These are phyloP conservation scores for Euschistus heros DNA, from an alignment of 1,140 invertebrate species.

Conservation along the genomic window DNA sequence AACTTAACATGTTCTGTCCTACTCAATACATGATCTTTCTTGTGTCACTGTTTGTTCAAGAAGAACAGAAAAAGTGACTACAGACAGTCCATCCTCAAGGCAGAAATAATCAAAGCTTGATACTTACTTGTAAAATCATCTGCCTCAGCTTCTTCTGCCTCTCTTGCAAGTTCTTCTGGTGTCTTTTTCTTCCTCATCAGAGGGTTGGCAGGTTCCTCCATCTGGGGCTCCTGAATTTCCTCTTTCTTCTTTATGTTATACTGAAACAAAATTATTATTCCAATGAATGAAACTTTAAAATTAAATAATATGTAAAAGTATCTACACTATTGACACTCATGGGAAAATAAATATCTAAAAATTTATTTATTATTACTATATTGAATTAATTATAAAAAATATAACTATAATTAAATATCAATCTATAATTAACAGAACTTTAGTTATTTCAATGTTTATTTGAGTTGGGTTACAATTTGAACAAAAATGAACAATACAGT, in stretches of 20 bases:
- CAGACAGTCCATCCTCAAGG: constrained; percentile 1
- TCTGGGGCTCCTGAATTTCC: constrained; percentile 65
- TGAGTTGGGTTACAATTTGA: too few species aligned
- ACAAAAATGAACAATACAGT: too few species aligned
- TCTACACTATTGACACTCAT: too few species aligned
- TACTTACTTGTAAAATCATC: constrained; percentile 94
- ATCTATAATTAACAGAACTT: too few species aligned
- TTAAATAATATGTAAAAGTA: too few species aligned
- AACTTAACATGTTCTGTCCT: background rate
- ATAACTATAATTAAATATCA: too few species aligned
- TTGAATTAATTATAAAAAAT: too few species aligned
- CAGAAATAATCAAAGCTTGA: background rate
- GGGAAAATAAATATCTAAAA: too few species aligned
- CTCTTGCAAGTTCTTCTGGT: constrained; percentile 87
- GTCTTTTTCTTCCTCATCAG: constrained; percentile 96
- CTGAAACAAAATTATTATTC: constrained; percentile 45
- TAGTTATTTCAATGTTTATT: too few species aligned
- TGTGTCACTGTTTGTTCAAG: constrained; percentile 4
- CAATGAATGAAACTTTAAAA: too few species aligned
- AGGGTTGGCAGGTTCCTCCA: constrained; percentile 74
- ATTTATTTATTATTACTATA: too few species aligned
- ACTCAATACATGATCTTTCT: constrained; percentile 6
- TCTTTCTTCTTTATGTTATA: constrained; percentile 98
- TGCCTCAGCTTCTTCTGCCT: constrained; percentile 86
- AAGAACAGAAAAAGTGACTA: constrained; percentile 1